These are phyloP conservation scores for Paramormyrops kingsleyae DNA, from an alignment of 2,113 vertebrate species.

Conservation along the genomic window DNA sequence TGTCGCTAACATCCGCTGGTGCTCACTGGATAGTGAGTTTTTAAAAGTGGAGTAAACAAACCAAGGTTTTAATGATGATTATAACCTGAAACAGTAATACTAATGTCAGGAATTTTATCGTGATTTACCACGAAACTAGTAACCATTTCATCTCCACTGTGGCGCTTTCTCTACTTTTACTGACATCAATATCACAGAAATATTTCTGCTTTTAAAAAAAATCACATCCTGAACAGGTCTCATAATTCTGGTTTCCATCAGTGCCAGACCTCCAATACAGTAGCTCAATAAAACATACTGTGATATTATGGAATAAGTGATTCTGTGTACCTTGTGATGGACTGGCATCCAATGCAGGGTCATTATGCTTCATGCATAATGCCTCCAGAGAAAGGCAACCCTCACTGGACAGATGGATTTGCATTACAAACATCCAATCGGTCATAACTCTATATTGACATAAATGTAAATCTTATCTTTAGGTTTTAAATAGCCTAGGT, in stretches of 20 bases:
- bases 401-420: not conserved
- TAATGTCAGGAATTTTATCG: not conserved
- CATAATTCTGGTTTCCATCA: not conserved
- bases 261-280: not conserved
- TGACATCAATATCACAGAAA: not conserved
- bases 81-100: not conserved
- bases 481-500: not conserved
- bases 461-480: conserved; percentile 11
- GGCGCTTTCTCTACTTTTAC: not conserved
- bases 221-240: not conserved
- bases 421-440: not conserved
- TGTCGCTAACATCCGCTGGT: too few relatives aligned
- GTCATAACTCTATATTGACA: not conserved
- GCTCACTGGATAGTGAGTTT: not conserved
- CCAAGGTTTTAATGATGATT: not conserved
- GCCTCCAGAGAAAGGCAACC: not conserved
- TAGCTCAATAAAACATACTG: not conserved
- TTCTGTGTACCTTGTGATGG: not conserved
- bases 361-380: not conserved
- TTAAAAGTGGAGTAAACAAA: not conserved
- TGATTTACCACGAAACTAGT: not conserved
- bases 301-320: not conserved
- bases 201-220: not conserved
- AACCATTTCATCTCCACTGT: not conserved
- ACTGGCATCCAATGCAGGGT: not conserved